Base-by-base conservation (phyloP, 2,113 vertebrate genomes). In the Oryzias celebensis region DNA sequence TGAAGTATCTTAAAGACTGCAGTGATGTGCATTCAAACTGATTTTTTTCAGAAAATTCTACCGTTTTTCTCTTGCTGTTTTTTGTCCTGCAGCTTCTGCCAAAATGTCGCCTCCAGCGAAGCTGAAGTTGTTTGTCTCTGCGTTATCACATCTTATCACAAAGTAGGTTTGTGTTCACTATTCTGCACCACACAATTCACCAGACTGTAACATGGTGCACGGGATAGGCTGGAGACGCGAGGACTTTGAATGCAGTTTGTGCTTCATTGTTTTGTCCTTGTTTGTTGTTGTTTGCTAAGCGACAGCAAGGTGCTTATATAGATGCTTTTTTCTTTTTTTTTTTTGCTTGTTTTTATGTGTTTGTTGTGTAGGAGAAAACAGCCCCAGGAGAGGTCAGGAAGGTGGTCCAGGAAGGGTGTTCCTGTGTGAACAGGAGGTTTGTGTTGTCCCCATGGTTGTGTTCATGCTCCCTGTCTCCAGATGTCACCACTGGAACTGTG, bases 361-460 rank as follows among this genome's bases (percentile, higher is more conserved):
- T 71, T 76, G 62, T 69, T 8, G 48, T 53, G 56, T 22, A 71
- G n/a, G 58, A 77, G 65, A 72, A 53, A 69, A 48, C 60, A 61
- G 47, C 66, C 20, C 20, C 71, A 49, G 68, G 75, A 74, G 76
- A 66, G 14, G 53, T 50, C 74, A 73, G 76, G 85, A 76, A 85
- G 77, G 77, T 72, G 68, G 71, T 64, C 42, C 77, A 85, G 88
- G 82, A 86, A 90, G 87, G 85, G 84, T 71, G 87, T 84, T 82
- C 77, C 80, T 85, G 71, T 81, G 85, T 81, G 83, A 89, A 89
- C 71, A 31, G 68, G 71, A 82, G 71, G 77, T 53, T 56, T 28
- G 58, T 71, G 85, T 75, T 55, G 67, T 76, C 80, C 68, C 68
- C 77, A 63, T 58, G 14, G 42, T 47, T 62, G 58, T 76, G 68